These are phyloP conservation scores for Troides aeacus DNA, from an alignment of 2,888 invertebrate species.

Conservation along the genomic window DNA sequence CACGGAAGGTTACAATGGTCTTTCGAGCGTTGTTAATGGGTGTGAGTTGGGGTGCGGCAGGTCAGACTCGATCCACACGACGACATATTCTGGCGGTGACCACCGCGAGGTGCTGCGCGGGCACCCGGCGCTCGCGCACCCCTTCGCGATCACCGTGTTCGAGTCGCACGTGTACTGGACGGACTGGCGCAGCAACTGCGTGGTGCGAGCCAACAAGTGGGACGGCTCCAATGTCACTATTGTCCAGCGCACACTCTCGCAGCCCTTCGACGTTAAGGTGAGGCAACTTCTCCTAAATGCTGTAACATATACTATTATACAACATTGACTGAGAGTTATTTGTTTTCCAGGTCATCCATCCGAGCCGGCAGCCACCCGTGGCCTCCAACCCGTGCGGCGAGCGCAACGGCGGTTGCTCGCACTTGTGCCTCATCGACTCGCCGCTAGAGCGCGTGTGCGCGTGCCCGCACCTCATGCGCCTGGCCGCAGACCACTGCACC, in stretches of 20 bases:
- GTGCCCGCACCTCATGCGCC: constrained; percentile 92
- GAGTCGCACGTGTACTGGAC: constrained; percentile 96
- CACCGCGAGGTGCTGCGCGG: constrained; percentile 85
- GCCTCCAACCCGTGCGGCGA: constrained; percentile 83
- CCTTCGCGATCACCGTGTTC: constrained; percentile 92
- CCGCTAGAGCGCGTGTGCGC: constrained; percentile 85
- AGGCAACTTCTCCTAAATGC: neutral
- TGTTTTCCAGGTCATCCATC: constrained; percentile 57
- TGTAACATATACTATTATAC: too few species aligned
- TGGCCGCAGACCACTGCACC: constrained; percentile 83
- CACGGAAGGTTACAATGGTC: neutral
- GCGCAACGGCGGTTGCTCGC: constrained; percentile 88
- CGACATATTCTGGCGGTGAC: constrained; percentile 88
- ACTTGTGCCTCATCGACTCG: constrained; percentile 87
- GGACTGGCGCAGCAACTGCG: constrained; percentile 94
- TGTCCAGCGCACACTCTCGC: constrained; percentile 90
- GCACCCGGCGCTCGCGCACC: constrained; percentile 89
- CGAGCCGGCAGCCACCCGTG: constrained; percentile 61
- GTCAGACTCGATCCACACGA: constrained; percentile 92
- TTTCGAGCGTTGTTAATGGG: neutral
- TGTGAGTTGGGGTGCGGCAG: constrained; percentile 50
- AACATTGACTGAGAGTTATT: neutral
- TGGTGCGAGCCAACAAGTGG: constrained; percentile 93
- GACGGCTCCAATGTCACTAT: constrained; percentile 88
- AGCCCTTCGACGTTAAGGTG: constrained; percentile 94